phyloP scores from a whole-genome alignment of 1,140 invertebrate species.

The Maniola jurtina region DNA sequence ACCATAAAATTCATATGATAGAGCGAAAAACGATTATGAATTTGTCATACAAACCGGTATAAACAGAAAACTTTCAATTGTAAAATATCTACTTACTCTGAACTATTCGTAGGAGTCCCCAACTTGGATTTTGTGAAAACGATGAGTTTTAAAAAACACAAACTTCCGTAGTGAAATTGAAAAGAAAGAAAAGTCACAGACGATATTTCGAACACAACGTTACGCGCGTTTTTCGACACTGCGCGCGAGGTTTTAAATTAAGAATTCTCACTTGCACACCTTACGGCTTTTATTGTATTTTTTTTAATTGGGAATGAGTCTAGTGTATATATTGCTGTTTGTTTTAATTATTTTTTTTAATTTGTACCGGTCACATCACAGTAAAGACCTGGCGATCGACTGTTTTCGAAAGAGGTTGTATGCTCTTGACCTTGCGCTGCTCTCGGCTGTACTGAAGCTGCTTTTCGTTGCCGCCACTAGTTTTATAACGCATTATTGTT shows the following conservation, averaged over 20 bases:
- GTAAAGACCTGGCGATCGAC: slow-evolving; percentile 47
- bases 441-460: slow-evolving; percentile 61
- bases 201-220: slow-evolving; percentile 32
- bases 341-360: slow-evolving; percentile 35
- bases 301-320: slow-evolving; percentile 33
- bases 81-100: slow-evolving; percentile 30
- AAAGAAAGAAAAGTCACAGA: neutral
- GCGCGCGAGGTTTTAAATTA: slow-evolving; percentile 43
- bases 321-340: slow-evolving; percentile 26
- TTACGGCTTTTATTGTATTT: slow-evolving; percentile 20
- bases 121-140: neutral
- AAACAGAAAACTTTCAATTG: neutral
- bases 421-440: slow-evolving; percentile 72
- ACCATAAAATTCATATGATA: no score
- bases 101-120: slow-evolving; percentile 1
- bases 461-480: slow-evolving; percentile 54
- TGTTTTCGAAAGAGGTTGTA: slow-evolving; percentile 58
- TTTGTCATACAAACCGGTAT: no score
- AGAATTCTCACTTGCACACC: slow-evolving; percentile 41
- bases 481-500: slow-evolving; percentile 75
- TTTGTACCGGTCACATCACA: slow-evolving; percentile 53
- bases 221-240: slow-evolving; percentile 43
- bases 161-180: neutral
- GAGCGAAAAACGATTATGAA: no score
- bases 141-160: neutral